Percentiles rank a stretch among this genome's conserved stretches.
phyloP scores from a whole-genome alignment of 2,888 invertebrate genomes.

The Phaedon cochleariae region DNA sequence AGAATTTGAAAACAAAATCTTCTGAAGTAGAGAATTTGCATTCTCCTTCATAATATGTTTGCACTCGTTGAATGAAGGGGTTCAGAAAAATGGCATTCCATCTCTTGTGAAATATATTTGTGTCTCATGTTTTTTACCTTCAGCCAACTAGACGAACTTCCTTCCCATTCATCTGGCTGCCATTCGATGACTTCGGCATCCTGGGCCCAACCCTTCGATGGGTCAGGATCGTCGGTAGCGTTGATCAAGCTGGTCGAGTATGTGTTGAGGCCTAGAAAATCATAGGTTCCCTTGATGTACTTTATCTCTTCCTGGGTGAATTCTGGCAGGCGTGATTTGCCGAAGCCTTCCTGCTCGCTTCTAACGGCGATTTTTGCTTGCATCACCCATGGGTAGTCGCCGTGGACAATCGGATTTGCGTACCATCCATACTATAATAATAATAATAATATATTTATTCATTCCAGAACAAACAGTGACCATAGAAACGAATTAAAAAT shows the following conservation, averaged over 20 bases:
- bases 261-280: slow-evolving; percentile 79
- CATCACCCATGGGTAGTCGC: slow-evolving; percentile 75
- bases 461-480: no score
- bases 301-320: slow-evolving; percentile 70
- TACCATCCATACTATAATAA: slow-evolving; percentile 40
- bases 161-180: slow-evolving; percentile 23
- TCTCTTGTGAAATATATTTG: no score
- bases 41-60: no score
- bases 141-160: slow-evolving; percentile 27
- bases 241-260: slow-evolving; percentile 70
- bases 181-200: slow-evolving; percentile 19
- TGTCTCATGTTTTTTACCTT: no score
- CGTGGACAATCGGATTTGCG: slow-evolving; percentile 69
- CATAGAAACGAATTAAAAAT: no score
- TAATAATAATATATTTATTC: neutral
- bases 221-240: slow-evolving; percentile 46
- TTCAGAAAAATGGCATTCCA: no score
- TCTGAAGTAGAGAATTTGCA: no score
- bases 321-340: slow-evolving; percentile 69
- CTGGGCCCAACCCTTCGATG: slow-evolving; percentile 57
- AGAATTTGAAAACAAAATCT: no score
- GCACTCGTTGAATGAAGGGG: no score
- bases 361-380: slow-evolving; percentile 66
- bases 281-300: slow-evolving; percentile 66
- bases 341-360: slow-evolving; percentile 69